A percentile compares a stretch with the other conserved stretches of the same genome.
These are phyloP conservation scores for Napeogenes inachia DNA, from an alignment of 2,888 invertebrate species.

Conservation along the genomic window DNA sequence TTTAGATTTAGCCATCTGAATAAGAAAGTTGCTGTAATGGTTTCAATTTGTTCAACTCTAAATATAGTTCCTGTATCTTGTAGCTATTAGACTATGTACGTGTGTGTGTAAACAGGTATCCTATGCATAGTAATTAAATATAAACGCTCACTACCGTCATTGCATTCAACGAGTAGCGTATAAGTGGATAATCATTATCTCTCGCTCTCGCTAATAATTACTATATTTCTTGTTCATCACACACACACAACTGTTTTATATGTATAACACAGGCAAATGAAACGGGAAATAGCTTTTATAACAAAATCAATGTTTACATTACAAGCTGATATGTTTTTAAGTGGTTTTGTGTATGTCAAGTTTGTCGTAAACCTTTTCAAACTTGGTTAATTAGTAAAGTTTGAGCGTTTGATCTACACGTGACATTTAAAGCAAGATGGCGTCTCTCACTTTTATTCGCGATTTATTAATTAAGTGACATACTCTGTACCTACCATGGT, in stretches of 20 bases:
- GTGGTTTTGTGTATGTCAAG: background rate
- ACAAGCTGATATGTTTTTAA: background rate
- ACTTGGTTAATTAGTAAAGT: conserved; percentile 7
- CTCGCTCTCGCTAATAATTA: background rate
- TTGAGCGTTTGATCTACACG: conserved; percentile 1
- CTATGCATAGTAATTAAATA: too few relatives aligned
- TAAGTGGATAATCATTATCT: background rate
- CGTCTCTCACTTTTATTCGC: background rate
- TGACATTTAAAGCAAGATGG: background rate
- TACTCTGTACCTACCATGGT: background rate
- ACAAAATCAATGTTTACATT: too few relatives aligned
- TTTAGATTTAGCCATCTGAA: conserved; percentile 22
- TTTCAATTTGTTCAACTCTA: conserved; percentile 16
- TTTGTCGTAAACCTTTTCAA: background rate
- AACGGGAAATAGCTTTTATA: too few relatives aligned
- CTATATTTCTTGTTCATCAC: background rate
- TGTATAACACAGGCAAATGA: too few relatives aligned
- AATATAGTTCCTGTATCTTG: background rate
- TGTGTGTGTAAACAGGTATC: too few relatives aligned
- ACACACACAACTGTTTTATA: too few relatives aligned
- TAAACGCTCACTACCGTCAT: too few relatives aligned
- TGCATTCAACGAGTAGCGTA: background rate
- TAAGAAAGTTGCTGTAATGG: conserved; percentile 17
- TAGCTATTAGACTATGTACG: too few relatives aligned
- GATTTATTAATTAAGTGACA: background rate